Evolutionary conservation across 2,888 invertebrate species (phyloP), one percentile per base, ranked within the genome.

Genomic region (Autographa gamma): DNA sequence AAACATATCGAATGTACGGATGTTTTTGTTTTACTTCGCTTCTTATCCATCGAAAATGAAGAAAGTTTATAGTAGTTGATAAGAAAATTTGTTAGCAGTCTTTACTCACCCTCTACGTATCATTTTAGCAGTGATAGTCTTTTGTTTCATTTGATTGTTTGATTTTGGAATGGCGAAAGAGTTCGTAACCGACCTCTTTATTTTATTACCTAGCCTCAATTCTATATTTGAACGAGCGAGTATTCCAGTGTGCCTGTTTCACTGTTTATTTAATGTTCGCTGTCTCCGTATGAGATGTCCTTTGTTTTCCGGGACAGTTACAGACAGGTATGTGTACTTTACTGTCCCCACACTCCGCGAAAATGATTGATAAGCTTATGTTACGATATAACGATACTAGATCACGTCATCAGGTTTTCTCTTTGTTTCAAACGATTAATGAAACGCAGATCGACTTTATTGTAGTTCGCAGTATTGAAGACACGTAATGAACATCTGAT

Each of bases 1-100:
- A 81, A 73, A 73, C 68, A 66, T 73, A 63, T 73, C 56, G 68
- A 54, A 69, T 60, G 58, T 25, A 52, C 76, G 69, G 69, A 81
- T 73, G 63, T 76, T 76, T 75, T 75, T 73, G 60, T 70, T 31
- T 66, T 25, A 59, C 34, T 25, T 59, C 52, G 31, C 9, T 31
- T n/a, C 18, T 79, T 79, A 79, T 77, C 70, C 38, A n/a, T 56
- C 9, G 19, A 56, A 48, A 63, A 72, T 59, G 64, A 66, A 66
- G 73, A 79, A 79, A 79, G 76, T 79, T 69, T 16, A 25, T 34
- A 70, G 56, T 71, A 38, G 38, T 65, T 7, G 66, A 66, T 63
- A 63, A 63, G 16, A 54, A 4, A 60, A 63, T 66, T 56, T 54
- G 60, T 52, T 54, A 43, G 18, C 19, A 11, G 54, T 19, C 8